Percentiles rank a stretch among this genome's conserved stretches.
These are phyloP conservation scores for Elachura formosa DNA, from an alignment of 2,113 vertebrate species.

Conservation along the genomic window DNA sequence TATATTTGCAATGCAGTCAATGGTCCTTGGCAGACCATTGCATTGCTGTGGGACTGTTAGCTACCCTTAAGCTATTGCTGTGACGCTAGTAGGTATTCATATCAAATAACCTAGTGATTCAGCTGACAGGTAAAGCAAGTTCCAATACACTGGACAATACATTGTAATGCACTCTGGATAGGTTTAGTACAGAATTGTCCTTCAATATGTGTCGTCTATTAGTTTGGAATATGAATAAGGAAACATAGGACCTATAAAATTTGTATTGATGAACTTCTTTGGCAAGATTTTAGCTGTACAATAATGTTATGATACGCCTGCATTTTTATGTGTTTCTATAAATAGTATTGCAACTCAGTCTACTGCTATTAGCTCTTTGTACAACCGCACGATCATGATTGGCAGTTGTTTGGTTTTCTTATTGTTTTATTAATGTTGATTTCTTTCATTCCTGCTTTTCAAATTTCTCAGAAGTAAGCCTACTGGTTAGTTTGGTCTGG, in stretches of 20 bases:
- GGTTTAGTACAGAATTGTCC: background rate
- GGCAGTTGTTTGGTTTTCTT: background rate
- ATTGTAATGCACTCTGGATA: background rate
- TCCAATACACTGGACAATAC: slow-evolving; percentile 19
- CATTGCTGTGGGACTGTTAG: background rate
- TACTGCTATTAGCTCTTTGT: background rate
- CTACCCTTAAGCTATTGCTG: slow-evolving; percentile 24
- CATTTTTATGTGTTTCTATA: slow-evolving; percentile 3
- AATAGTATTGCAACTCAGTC: background rate
- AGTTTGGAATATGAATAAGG: background rate
- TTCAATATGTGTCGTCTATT: background rate
- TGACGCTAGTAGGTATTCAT: slow-evolving; percentile 28
- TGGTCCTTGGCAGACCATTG: slow-evolving; percentile 4
- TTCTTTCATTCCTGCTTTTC: background rate
- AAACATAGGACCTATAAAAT: background rate
- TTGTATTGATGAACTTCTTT: background rate
- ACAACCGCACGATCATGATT: background rate
- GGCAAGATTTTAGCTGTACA: background rate
- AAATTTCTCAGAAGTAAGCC: background rate
- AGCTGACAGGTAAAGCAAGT: slow-evolving; percentile 23
- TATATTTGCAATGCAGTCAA: background rate
- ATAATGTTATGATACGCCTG: background rate
- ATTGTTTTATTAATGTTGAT: background rate
- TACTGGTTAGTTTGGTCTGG: background rate
- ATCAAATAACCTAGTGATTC: background rate